Evolutionary conservation across 2,113 vertebrate genomes (phyloP).

Genomic region (Colossoma macropomum): DNA sequence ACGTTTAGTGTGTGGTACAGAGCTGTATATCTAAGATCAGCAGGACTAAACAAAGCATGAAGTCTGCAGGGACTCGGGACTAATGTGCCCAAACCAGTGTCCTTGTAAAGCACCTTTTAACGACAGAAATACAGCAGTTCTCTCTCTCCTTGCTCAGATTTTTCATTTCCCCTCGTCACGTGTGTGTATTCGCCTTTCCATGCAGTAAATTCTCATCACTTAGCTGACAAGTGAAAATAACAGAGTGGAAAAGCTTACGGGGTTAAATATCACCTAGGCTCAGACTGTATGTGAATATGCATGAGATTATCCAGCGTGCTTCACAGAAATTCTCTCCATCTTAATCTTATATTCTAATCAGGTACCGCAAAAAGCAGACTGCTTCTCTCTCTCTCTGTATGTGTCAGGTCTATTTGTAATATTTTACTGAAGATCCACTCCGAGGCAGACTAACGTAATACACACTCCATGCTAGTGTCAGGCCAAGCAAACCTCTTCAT

Average conservation of each 20-base stretch:
- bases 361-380: slow-evolving; percentile 4
- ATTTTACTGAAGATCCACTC: slow-evolving; percentile 52
- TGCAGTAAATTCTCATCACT: slow-evolving; percentile 1
- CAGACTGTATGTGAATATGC: neutral
- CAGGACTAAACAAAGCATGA: slow-evolving; percentile 76
- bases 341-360: slow-evolving; percentile 17
- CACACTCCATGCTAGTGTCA: slow-evolving; percentile 66
- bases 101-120: slow-evolving; percentile 69
- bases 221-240: slow-evolving; percentile 38
- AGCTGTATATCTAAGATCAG: slow-evolving; percentile 70
- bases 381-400: slow-evolving; percentile 12
- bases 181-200: neutral
- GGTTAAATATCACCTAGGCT: slow-evolving; percentile 12
- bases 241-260: slow-evolving; percentile 10
- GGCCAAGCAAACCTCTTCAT: slow-evolving; percentile 78
- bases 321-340: neutral
- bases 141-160: slow-evolving; percentile 15
- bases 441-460: slow-evolving; percentile 70
- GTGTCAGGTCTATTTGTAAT: slow-evolving; percentile 16
- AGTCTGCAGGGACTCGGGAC: slow-evolving; percentile 69
- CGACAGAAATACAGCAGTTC: slow-evolving; percentile 63
- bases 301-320: slow-evolving; percentile 18
- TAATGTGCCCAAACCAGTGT: slow-evolving; percentile 71
- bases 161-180: slow-evolving; percentile 29
- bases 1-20: neutral